Percentiles rank a stretch among this genome's conserved stretches.
These are phyloP conservation scores for Notodonta dromedarius DNA, from an alignment of 2,888 invertebrate species.

Conservation along the genomic window DNA sequence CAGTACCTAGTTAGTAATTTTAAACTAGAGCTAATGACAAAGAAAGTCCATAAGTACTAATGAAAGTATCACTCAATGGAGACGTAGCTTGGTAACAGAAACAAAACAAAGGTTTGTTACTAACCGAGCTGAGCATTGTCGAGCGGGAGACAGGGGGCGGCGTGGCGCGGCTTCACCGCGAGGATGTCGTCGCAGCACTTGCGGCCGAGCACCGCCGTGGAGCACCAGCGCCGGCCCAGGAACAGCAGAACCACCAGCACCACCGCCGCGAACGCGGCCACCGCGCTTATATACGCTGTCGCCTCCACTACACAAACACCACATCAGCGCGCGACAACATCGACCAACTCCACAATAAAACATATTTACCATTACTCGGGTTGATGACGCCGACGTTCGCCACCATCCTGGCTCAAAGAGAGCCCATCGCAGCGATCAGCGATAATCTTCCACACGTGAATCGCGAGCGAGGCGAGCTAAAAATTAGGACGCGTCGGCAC, in stretches of 20 bases:
- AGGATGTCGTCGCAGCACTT: constrained; percentile 76
- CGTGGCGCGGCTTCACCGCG: constrained; percentile 71
- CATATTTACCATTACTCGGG: constrained; percentile 74
- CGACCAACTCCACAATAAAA: constrained; percentile 26
- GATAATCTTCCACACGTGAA: constrained; percentile 1
- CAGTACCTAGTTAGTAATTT: not conserved
- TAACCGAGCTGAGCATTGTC: constrained; percentile 78
- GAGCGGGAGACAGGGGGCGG: constrained; percentile 61
- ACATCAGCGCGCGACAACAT: constrained; percentile 16
- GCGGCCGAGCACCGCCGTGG: constrained; percentile 66
- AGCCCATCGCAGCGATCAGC: constrained; percentile 29
- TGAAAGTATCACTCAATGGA: constrained; percentile 24
- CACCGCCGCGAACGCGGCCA: constrained; percentile 92
- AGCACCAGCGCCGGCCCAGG: constrained; percentile 89
- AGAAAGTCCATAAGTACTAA: constrained; percentile 28
- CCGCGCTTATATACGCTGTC: constrained; percentile 94
- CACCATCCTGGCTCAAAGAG: constrained; percentile 69
- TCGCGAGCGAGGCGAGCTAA: constrained; percentile 45
- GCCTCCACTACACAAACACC: constrained; percentile 88
- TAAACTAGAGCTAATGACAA: constrained; percentile 29
- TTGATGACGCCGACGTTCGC: constrained; percentile 73
- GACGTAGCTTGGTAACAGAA: constrained; percentile 37
- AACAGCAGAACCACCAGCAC: constrained; percentile 94
- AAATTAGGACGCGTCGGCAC: constrained; percentile 71
- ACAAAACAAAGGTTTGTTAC: constrained; percentile 37